A percentile compares a stretch with the other conserved stretches of the same genome.
phyloP scores from a whole-genome alignment of 2,113 vertebrate species.

The Thunnus maccoyii region DNA sequence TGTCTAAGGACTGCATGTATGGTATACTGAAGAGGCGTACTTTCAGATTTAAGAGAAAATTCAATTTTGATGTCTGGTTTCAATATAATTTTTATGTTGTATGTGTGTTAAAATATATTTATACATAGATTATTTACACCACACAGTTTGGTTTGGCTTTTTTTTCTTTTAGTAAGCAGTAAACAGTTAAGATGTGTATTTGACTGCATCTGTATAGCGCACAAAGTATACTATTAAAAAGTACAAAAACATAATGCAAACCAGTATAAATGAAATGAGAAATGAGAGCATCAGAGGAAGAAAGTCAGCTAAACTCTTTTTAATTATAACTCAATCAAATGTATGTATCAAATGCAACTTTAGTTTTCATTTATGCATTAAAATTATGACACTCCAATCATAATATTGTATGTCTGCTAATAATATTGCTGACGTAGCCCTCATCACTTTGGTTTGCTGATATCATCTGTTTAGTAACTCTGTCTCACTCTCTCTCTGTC shows the following conservation, averaged over 20 bases:
- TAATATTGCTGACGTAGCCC: neutral
- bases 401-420: too few relatives aligned
- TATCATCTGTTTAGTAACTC: neutral
- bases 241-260: neutral
- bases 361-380: neutral
- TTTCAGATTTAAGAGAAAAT: slow-evolving; percentile 29
- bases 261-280: neutral
- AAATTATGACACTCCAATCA: too few relatives aligned
- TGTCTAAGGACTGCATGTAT: slow-evolving; percentile 27
- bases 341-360: neutral
- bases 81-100: neutral
- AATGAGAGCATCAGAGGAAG: neutral
- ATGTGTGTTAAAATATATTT: slow-evolving; percentile 11
- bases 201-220: neutral
- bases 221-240: neutral
- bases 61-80: neutral
- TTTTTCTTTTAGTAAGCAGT: neutral
- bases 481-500: slow-evolving; percentile 42
- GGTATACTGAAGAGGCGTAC: neutral
- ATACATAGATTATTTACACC: neutral
- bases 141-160: neutral
- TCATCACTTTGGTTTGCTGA: neutral
- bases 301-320: neutral
- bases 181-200: neutral
- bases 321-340: neutral